Conservation (phyloP, 2,888 invertebrate species). For the Vannuccia rotundouncinata region DNA sequence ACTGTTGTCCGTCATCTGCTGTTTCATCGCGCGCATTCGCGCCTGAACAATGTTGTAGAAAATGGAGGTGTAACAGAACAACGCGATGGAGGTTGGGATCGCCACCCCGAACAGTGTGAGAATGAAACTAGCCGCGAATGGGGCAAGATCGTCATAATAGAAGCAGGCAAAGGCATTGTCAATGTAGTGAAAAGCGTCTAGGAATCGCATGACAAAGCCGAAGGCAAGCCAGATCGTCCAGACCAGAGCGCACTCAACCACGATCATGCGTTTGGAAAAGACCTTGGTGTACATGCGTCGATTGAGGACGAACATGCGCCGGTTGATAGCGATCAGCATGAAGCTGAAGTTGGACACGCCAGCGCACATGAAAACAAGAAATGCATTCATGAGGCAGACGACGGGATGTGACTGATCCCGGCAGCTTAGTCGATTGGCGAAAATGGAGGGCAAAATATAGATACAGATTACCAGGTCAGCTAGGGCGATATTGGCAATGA, state of each 20-base stretch:
- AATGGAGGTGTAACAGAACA: constrained; percentile 34
- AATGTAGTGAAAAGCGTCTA: constrained; percentile 31
- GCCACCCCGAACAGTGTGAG: constrained; percentile 38
- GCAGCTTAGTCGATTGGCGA: constrained; percentile 33
- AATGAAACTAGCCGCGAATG: constrained; percentile 27
- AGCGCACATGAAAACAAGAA: constrained; percentile 35
- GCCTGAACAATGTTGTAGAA: constrained; percentile 33
- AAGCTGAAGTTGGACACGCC: constrained; percentile 39
- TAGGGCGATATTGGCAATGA: constrained; percentile 36
- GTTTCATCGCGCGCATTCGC: constrained; percentile 28
- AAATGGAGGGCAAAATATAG: constrained; percentile 33
- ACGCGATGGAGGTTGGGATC: constrained; percentile 29
- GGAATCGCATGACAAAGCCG: not conserved
- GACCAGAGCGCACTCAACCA: constrained; percentile 13
- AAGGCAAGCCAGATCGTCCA: constrained; percentile 38
- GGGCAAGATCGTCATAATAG: constrained; percentile 35
- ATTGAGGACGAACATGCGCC: constrained; percentile 36
- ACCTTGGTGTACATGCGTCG: not conserved
- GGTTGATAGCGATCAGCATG: constrained; percentile 39
- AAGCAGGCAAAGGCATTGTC: constrained; percentile 34
- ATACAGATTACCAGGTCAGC: constrained; percentile 35
- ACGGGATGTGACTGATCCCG: not conserved
- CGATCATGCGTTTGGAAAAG: constrained; percentile 28
- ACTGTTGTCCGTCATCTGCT: not conserved
- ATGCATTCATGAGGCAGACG: constrained; percentile 32